Conservation (phyloP, 2,113 vertebrate genomes). For the Gymnarchus niloticus region DNA sequence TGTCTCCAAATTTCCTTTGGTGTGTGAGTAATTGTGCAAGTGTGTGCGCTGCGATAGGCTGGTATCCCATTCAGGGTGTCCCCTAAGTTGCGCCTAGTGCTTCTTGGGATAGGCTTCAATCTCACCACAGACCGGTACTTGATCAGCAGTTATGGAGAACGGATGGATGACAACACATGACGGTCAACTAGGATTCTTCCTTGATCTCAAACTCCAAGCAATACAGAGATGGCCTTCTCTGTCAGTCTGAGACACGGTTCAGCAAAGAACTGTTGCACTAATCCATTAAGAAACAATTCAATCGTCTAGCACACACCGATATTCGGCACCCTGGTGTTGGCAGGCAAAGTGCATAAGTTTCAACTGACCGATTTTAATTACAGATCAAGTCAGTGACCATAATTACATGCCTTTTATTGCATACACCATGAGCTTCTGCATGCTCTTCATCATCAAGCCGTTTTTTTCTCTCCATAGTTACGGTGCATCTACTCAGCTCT, state of each 20-base stretch:
- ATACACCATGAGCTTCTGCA: not conserved
- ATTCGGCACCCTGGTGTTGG: not conserved
- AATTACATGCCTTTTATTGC: conserved; percentile 8
- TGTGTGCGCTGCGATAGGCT: not conserved
- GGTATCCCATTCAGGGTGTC: not conserved
- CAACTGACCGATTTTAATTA: conserved; percentile 15
- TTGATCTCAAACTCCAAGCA: not conserved
- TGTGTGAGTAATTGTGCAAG: not conserved
- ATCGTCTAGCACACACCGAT: not conserved
- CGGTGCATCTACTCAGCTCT: not conserved
- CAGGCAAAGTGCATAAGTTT: not conserved
- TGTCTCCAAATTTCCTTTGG: not conserved
- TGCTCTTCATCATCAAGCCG: not conserved
- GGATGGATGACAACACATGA: not conserved
- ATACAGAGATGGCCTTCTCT: not conserved
- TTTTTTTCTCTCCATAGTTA: too few relatives aligned
- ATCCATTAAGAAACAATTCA: not conserved
- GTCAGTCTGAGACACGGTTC: not conserved
- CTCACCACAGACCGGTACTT: not conserved
- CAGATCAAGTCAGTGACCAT: not conserved
- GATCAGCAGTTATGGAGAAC: not conserved
- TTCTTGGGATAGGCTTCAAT: not conserved
- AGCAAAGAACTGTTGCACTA: not conserved
- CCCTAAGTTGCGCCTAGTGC: not conserved
- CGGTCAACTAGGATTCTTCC: not conserved